Evolutionary conservation across 2,888 invertebrate genomes (phyloP).

Genomic region (Smittia sp.): DNA sequence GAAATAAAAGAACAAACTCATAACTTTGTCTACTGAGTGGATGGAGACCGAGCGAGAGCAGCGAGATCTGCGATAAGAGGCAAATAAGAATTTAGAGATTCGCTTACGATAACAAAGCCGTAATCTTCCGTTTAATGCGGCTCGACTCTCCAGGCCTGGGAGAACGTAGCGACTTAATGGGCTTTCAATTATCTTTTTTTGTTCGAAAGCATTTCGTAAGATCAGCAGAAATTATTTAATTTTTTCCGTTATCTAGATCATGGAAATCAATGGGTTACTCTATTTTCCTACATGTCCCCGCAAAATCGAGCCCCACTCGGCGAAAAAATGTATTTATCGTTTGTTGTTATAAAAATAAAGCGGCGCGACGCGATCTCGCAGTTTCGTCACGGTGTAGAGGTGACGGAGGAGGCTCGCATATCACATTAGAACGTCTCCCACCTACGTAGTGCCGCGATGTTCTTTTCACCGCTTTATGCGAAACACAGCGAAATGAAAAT

Average conservation of each 20-base stretch:
- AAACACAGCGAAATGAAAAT: conserved; percentile 39
- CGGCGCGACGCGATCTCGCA: too few species aligned
- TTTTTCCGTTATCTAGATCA: conserved; percentile 24
- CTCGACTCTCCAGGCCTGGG: neutral
- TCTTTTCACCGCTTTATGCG: conserved; percentile 15
- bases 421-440: conserved; percentile 32
- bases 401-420: neutral
- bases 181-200: conserved; percentile 5
- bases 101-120: neutral
- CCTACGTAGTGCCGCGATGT: conserved; percentile 31
- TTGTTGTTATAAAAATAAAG: conserved; percentile 22
- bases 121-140: neutral
- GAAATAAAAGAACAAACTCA: too few species aligned
- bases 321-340: neutral
- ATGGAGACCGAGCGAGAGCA: too few species aligned
- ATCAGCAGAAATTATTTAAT: neutral
- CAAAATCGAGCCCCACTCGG: conserved; percentile 9
- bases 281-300: neutral
- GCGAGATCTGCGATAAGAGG: too few species aligned
- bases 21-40: too few species aligned
- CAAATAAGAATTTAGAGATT: neutral
- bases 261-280: conserved; percentile 34
- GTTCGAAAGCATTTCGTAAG: neutral
- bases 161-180: conserved; percentile 4
- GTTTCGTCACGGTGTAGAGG: too few species aligned